A percentile compares a stretch with the other conserved stretches of the same genome.
Conservation (phyloP, 2,888 invertebrate species). For the Achlya flavicornis region DNA sequence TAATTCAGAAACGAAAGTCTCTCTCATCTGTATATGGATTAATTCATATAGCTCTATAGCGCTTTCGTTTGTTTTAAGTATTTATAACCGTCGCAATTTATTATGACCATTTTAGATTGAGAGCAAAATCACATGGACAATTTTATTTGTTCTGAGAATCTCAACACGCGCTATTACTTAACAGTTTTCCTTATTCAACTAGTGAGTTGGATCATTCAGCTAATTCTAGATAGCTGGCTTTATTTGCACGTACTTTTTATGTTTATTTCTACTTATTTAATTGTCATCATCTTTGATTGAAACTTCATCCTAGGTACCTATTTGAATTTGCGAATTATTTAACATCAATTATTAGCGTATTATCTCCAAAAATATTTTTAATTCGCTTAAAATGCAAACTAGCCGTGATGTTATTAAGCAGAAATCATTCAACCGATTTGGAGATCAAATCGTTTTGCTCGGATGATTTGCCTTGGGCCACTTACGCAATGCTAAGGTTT, state of each 20-base stretch:
- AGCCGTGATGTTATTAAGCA: conserved; percentile 21
- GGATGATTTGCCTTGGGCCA: conserved; percentile 68
- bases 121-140: not conserved
- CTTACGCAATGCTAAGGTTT: conserved; percentile 56
- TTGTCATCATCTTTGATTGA: no score
- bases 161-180: not conserved
- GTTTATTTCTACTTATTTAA: no score
- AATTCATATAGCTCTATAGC: conserved; percentile 17
- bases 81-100: not conserved
- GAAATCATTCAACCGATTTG: conserved; percentile 43
- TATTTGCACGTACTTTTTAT: no score
- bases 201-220: no score
- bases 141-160: not conserved
- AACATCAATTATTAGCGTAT: not conserved
- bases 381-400: conserved; percentile 9
- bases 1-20: conserved; percentile 46
- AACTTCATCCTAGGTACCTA: not conserved
- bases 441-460: conserved; percentile 54
- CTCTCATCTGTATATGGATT: conserved; percentile 17
- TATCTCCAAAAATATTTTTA: not conserved
- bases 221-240: no score
- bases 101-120: not conserved
- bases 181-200: no score
- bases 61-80: conserved; percentile 20
- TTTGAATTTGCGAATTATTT: not conserved